Evolutionary conservation across 2,797 vertebrate genomes (phyloP).

Genomic region (Rhinogobio ventralis): DNA sequence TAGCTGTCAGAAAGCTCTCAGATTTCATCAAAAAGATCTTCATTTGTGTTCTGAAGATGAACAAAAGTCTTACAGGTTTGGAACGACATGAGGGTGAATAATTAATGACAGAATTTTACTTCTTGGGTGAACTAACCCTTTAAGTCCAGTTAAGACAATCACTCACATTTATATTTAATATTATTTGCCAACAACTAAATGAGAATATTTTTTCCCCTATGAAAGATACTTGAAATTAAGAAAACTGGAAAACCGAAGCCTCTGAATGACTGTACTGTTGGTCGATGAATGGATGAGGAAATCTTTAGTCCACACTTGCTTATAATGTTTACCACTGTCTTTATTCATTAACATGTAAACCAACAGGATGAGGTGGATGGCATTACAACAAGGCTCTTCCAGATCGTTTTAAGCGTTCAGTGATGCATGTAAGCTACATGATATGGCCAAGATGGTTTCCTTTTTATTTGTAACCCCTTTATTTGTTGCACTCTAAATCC

Average conservation of each 20-base stretch:
- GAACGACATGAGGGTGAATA: no score
- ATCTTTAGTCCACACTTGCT: not conserved
- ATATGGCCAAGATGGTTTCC: conserved; percentile 43
- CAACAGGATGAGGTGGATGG: conserved; percentile 30
- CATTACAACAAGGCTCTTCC: not conserved
- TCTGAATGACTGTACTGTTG: not conserved
- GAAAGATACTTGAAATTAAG: not conserved
- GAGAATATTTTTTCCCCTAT: not conserved
- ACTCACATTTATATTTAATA: not conserved
- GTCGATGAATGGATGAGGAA: not conserved
- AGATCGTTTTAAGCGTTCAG: conserved; percentile 25
- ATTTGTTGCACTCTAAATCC: conserved; percentile 48
- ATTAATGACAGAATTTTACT: no score
- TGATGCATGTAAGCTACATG: conserved; percentile 44
- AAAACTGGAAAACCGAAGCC: not conserved
- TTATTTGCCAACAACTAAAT: not conserved
- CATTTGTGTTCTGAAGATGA: no score
- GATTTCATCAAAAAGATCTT: no score
- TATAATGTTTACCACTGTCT: conserved; percentile 12
- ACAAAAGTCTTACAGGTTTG: no score
- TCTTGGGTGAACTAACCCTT: no score
- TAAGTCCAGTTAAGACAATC: not conserved
- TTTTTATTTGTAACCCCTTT: conserved; percentile 36
- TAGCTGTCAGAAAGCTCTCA: no score
- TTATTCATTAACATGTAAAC: conserved; percentile 8